Conservation (phyloP, 2,888 invertebrate species). For the Xestobium rufovillosum region DNA sequence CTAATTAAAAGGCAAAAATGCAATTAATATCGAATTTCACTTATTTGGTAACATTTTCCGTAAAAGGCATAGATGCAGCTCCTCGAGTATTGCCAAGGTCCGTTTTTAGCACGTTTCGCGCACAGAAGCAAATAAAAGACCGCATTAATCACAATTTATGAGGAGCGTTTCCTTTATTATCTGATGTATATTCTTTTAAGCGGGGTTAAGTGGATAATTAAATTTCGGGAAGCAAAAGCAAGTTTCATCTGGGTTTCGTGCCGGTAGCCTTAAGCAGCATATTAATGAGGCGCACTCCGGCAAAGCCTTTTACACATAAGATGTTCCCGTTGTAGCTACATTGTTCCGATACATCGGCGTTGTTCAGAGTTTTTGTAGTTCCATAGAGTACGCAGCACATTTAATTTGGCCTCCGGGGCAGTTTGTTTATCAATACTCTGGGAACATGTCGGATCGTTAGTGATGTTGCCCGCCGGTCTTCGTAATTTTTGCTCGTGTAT, state of each 20-base stretch:
- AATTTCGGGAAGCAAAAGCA: conserved; percentile 26
- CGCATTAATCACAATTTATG: too few species aligned
- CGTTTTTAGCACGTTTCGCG: too few species aligned
- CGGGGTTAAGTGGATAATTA: conserved; percentile 32
- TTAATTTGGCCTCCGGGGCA: conserved; percentile 36
- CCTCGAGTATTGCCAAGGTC: too few species aligned
- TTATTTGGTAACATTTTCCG: too few species aligned
- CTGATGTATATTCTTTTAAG: too few species aligned
- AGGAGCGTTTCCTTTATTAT: too few species aligned
- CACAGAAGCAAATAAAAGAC: too few species aligned
- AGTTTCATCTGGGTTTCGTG: too few species aligned
- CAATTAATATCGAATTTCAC: too few species aligned
- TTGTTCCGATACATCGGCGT: conserved; percentile 36
- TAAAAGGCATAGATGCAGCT: too few species aligned
- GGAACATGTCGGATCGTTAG: conserved; percentile 36
- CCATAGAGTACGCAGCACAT: conserved; percentile 32
- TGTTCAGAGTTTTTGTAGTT: conserved; percentile 34
- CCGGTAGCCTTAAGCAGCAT: conserved; percentile 31
- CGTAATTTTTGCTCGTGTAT: conserved; percentile 29
- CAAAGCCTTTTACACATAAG: conserved; percentile 34
- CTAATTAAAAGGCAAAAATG: too few species aligned
- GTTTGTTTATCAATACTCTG: conserved; percentile 37
- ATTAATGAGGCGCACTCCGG: conserved; percentile 40
- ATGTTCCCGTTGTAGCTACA: conserved; percentile 39
- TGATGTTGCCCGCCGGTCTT: conserved; percentile 27